A percentile compares a stretch with the other conserved stretches of the same genome.
These are phyloP conservation scores for Drosophila algonquin DNA, from an alignment of 2,888 invertebrate genomes.

Conservation along the genomic window DNA sequence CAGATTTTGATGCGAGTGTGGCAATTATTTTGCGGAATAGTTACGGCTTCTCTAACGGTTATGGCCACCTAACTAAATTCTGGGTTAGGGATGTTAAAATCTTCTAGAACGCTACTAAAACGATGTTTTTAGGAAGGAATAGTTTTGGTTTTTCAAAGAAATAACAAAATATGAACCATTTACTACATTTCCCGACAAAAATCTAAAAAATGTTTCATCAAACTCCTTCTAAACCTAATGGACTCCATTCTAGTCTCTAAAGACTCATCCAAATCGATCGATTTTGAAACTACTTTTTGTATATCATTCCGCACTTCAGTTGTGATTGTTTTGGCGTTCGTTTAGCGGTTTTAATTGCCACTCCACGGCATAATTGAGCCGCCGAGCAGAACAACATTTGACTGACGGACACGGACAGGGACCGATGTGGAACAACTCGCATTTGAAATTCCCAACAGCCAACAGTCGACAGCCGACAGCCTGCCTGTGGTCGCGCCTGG, in stretches of 20 bases:
- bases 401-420: slow-evolving; percentile 9
- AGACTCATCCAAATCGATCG: slow-evolving; percentile 5
- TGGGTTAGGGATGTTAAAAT: slow-evolving; percentile 16
- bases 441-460: slow-evolving; percentile 31
- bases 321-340: slow-evolving; percentile 23
- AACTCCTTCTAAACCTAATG: not conserved
- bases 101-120: not conserved
- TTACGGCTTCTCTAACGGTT: slow-evolving; percentile 28
- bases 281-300: slow-evolving; percentile 9
- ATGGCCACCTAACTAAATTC: slow-evolving; percentile 19
- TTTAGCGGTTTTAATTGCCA: slow-evolving; percentile 41
- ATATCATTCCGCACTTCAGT: slow-evolving; percentile 5
- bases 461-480: not conserved
- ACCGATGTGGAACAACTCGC: slow-evolving; percentile 4
- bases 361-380: slow-evolving; percentile 43
- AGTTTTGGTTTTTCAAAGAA: too few relatives aligned
- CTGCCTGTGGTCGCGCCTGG: slow-evolving; percentile 34
- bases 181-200: too few relatives aligned
- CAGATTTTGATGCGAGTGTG: slow-evolving; percentile 49
- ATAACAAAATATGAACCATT: too few relatives aligned
- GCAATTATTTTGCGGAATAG: slow-evolving; percentile 56
- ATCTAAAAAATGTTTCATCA: too few relatives aligned
- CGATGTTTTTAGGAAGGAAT: not conserved
- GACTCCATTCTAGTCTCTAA: too few relatives aligned
- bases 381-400: slow-evolving; percentile 45